A percentile compares a stretch with the other conserved stretches of the same genome.
phyloP scores from a whole-genome alignment of 2,888 invertebrate genomes.

The Camponotus fellah region DNA sequence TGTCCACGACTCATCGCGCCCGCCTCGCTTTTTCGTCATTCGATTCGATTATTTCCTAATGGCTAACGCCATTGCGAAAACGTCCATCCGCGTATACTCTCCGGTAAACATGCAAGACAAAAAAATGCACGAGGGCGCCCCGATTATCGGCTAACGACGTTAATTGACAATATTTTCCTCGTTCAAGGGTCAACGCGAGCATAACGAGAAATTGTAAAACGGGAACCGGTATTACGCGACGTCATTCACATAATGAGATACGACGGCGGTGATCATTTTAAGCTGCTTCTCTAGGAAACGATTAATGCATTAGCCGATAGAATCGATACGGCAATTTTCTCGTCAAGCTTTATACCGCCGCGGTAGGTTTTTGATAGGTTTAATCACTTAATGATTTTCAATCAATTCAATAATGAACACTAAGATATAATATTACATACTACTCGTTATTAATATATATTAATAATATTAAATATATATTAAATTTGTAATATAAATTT shows the following conservation, averaged over 20 bases:
- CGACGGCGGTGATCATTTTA: constrained; percentile 45
- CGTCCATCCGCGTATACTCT: constrained; percentile 54
- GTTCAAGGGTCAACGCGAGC: constrained; percentile 23
- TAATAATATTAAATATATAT: no score
- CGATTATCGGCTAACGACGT: constrained; percentile 33
- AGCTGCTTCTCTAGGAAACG: background rate
- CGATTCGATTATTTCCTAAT: constrained; percentile 75
- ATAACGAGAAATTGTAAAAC: constrained; percentile 43
- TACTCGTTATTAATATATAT: background rate
- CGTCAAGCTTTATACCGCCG: background rate
- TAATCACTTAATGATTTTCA: background rate
- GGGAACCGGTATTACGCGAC: constrained; percentile 43
- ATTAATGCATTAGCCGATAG: constrained; percentile 28
- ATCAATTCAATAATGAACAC: background rate
- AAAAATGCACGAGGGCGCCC: constrained; percentile 1
- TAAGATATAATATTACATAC: background rate
- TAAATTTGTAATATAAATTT: background rate
- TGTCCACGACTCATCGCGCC: constrained; percentile 79
- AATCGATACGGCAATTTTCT: constrained; percentile 36
- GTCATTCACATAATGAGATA: constrained; percentile 27
- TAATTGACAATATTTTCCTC: constrained; percentile 43
- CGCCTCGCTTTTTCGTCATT: constrained; percentile 71
- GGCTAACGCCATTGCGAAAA: constrained; percentile 75
- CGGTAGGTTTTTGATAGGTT: background rate
- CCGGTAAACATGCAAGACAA: constrained; percentile 32